A percentile compares a stretch with the other conserved stretches of the same genome.
Conservation (phyloP, 2,797 vertebrate species). For the Coregonus sp. region DNA sequence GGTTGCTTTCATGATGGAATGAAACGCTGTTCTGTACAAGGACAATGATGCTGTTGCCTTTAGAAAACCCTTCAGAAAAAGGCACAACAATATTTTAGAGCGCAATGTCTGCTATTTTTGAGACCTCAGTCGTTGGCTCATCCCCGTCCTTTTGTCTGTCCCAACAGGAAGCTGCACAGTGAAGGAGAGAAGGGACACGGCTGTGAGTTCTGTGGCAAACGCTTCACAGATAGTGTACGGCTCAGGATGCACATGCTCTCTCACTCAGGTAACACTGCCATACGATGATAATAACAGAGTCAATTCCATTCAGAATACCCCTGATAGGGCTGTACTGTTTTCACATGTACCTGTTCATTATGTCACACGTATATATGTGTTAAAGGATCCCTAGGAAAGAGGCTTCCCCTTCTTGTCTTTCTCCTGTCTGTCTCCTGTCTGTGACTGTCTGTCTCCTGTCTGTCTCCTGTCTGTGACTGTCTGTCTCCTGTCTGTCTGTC, state of each 20-base stretch:
- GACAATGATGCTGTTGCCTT: slow-evolving; percentile 64
- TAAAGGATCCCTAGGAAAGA: slow-evolving; percentile 7
- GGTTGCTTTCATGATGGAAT: slow-evolving; percentile 63
- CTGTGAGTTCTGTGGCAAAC: slow-evolving; percentile 95
- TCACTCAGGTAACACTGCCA: slow-evolving; percentile 88
- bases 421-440: slow-evolving; percentile 18
- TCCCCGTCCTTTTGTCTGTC: slow-evolving; percentile 4
- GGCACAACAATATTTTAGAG: slow-evolving; percentile 30
- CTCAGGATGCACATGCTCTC: slow-evolving; percentile 99
- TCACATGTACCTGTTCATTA: slow-evolving; percentile 66
- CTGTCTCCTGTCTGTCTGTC: no score
- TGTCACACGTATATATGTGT: background rate
- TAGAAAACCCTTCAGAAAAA: slow-evolving; percentile 12
- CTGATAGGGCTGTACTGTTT: slow-evolving; percentile 29
- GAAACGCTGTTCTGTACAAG: slow-evolving; percentile 53
- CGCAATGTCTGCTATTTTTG: slow-evolving; percentile 50
- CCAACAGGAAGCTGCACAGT: slow-evolving; percentile 90
- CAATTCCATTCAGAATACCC: background rate
- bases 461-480: no score
- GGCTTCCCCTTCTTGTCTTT: background rate
- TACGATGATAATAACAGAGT: background rate
- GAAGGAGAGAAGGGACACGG: slow-evolving; percentile 95
- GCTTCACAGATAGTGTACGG: slow-evolving; percentile 93
- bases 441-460: slow-evolving; percentile 28
- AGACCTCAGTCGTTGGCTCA: slow-evolving; percentile 15